Base-by-base conservation (phyloP, 2,888 invertebrate genomes). In the Tiliacea citrago region DNA sequence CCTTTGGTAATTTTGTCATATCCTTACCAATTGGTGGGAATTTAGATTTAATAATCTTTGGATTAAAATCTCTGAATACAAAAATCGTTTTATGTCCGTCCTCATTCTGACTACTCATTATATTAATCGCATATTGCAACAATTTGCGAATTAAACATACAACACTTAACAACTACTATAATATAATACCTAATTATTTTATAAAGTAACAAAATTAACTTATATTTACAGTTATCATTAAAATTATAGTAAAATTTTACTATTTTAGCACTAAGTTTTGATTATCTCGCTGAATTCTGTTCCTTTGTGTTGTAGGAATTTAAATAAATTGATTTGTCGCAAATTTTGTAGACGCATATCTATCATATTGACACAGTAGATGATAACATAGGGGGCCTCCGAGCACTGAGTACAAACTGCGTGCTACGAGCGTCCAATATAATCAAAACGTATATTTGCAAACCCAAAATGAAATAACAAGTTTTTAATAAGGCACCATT, bases 191-290 rank as follows among this genome's bases (percentile, higher is more conserved):
- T 96, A 96, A 95, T 95, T 95, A 95, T 92, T 92, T 95, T 95
- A 95, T 94, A 95, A 95, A 95, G 95, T 96, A 96, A 96, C 96
- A 96, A 96, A 95, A 95, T 96, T 96, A 96, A 96, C 96, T 96
- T 96, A 96, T 96, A 96, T 96, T 95, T 96, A 96, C 96, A 96
- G 91, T 96, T 93, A 95, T 93, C 91, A 91, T 95, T 94, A 95
- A 95, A 94, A 93, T 93, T 93, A 95, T 95, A 95, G 95, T 94
- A 95, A 94, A 95, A 95, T 94, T 95, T 95, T 93, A 93, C 95
- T 95, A 95, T 93, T 94, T 94, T 95, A 93, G 93, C 92, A 93
- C 93, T 93, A 92, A 91, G 90, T 80, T 90, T 90, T 90, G 88
- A 88, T 89, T 89, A 90, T 89, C 88, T 89, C 87, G 90, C 90